These are phyloP conservation scores for Oreochromis aureus DNA, from an alignment of 2,113 vertebrate species.

Conservation along the genomic window DNA sequence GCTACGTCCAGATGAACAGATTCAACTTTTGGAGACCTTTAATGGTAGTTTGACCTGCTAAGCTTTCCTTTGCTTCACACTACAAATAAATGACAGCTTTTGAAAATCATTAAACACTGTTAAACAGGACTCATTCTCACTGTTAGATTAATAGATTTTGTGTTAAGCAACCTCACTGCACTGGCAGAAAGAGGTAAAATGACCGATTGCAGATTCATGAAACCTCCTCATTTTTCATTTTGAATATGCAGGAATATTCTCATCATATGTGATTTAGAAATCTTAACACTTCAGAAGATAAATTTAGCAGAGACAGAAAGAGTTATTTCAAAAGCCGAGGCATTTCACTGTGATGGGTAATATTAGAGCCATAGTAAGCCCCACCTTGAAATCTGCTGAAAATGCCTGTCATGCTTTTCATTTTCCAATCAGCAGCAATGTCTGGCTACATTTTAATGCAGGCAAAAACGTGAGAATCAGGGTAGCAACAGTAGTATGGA, in stretches of 20 bases:
- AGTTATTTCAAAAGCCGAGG: background rate
- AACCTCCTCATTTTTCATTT: background rate
- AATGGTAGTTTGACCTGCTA: background rate
- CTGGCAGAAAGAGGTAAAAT: background rate
- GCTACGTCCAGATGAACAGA: too few relatives aligned
- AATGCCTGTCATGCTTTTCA: background rate
- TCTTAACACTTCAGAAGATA: background rate
- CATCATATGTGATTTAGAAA: background rate
- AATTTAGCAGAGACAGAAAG: background rate
- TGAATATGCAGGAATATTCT: background rate
- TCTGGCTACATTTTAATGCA: constrained; percentile 2
- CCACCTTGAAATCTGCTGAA: constrained; percentile 1
- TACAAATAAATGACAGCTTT: background rate
- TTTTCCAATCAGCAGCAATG: background rate
- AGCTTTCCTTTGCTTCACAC: background rate
- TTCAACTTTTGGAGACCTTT: background rate
- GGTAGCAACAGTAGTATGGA: background rate
- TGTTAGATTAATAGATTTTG: background rate
- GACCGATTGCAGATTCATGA: background rate
- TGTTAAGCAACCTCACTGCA: background rate
- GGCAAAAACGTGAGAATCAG: constrained; percentile 14
- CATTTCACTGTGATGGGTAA: background rate
- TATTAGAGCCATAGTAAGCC: background rate
- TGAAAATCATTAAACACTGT: background rate
- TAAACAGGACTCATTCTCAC: background rate